Evolutionary conservation across 1,140 invertebrate species (phyloP).

Genomic region (Artemia franciscana): DNA sequence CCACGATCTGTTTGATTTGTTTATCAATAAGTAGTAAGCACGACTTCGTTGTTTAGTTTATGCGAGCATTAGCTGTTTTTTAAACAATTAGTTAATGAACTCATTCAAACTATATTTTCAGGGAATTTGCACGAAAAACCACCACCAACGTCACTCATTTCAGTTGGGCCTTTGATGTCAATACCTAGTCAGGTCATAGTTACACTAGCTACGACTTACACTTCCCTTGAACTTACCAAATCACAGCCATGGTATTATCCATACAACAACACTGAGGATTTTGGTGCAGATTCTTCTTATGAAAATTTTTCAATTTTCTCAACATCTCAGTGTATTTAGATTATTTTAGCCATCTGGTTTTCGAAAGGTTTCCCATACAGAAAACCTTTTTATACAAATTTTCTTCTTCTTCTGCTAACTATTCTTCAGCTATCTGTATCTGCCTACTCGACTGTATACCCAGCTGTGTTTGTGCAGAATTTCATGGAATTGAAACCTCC

Average conservation of each 20-base stretch:
- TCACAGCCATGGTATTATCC: slow-evolving; percentile 29
- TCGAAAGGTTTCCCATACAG: slow-evolving; percentile 73
- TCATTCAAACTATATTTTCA: no score
- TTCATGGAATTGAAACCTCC: neutral
- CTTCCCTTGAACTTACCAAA: slow-evolving; percentile 13
- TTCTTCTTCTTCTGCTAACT: slow-evolving; percentile 6
- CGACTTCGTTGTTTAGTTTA: no score
- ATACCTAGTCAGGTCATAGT: slow-evolving; percentile 15
- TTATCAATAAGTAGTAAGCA: no score
- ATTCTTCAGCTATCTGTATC: neutral
- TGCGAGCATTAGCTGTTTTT: no score
- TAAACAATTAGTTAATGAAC: no score
- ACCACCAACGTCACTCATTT: slow-evolving; percentile 30
- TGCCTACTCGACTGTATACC: neutral
- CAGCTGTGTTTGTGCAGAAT: neutral
- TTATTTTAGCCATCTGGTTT: slow-evolving; percentile 63
- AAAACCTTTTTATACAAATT: slow-evolving; percentile 53
- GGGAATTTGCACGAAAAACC: slow-evolving; percentile 36
- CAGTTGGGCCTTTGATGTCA: slow-evolving; percentile 22
- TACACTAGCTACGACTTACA: neutral
- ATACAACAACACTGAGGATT: slow-evolving; percentile 20
- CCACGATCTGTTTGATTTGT: no score
- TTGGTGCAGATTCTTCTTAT: slow-evolving; percentile 18
- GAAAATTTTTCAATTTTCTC: slow-evolving; percentile 63
- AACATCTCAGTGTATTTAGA: slow-evolving; percentile 66